Evolutionary conservation across 2,888 invertebrate genomes (phyloP), one percentile per base, ranked within the genome.

Genomic region (Pasiphila rectangulata): DNA sequence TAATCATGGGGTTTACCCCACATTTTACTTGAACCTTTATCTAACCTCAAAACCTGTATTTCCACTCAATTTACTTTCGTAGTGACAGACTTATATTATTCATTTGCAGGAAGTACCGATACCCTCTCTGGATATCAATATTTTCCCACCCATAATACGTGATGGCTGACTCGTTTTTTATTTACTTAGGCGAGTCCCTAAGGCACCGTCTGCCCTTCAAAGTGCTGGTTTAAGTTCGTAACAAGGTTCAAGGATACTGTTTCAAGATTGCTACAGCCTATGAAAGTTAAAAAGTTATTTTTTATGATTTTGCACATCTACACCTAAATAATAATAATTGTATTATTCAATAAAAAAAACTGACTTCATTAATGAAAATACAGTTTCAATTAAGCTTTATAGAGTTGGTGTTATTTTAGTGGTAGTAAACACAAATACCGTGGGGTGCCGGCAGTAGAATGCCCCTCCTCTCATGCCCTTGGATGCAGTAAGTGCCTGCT

Each of bases 201-300:
- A 23, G 46, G 46, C 46, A 40, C 29, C 45, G 37, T 46, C 39
- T 20, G 30, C 32, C 44, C 45, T 46, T 52, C 49, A 57, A 54
- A 59, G 49, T 54, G 54, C 49, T 51, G 54, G 53, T 49, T 50
- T 42, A 58, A 60, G 50, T 59, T 57, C 54, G 52, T 57, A 60
- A 61, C 56, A 48, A 57, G 39, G 42, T 34, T 35, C 42, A 40
- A 49, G 52, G 43, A 48, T 51, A 53, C 44, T 58, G 49, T 45
- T 49, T 51, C 35, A 43, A 37, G 37, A 12, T 39, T 44, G 43
- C 0, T 32, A 23, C 29, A 46, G 46, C 23, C 32, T 49, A 46
- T 25, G 20, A 39, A 46, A 48, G 23, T 43, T 54, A 46, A 29
- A 36, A 21, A 7, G 1, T 38, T 25, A 10, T n/a, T n/a, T n/a